Evolutionary conservation across 2,888 invertebrate genomes (phyloP), one percentile per base, ranked within the genome.

Genomic region (Lithophane semibrunnea): DNA sequence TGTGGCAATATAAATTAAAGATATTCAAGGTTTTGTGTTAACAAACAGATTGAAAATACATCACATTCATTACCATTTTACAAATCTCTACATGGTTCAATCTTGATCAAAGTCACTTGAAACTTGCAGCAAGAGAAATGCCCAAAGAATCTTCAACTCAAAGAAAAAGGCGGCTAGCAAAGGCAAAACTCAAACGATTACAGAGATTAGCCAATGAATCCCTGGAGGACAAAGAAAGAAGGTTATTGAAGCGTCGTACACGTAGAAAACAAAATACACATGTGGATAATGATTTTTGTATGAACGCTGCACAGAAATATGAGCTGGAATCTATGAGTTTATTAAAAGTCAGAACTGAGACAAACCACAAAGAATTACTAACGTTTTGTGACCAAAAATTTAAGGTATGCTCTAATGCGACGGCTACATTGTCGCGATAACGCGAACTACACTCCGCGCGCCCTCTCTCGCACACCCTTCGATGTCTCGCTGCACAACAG

Each of bases 121-220:
- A 13, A 29, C 12, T 24, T 37, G 7, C 37, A 58, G 58, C 29
- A 47, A 82, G 16, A 18, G 54, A 68, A 60, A 81, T 81, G 81
- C 79, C 60, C 2, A 84, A 69, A 54, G 79, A 83, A 69, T 79
- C 84, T 37, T 0, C 79, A 72, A 79, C 79, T 12, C 81, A 81
- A 81, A 84, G 84, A 54, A 81, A 81, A 79, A 44, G 84, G 54
- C 49, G 79, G 8, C 24, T 83, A 61, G 72, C 47, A 24, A 81
- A 84, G 12, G 47, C 10, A 8, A 81, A 65, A 72, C 29, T 72
- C 10, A 83, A 79, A 60, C 29, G 72, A 8, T 1, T 8, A 24
- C 64, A 65, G 60, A 81, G 49, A 69, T 21, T 49, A 68, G 72
- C 58, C 9, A 79, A 68, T 65, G 79, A 81, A 79, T 77, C 84